These are phyloP conservation scores for Seladonia tumulorum DNA, from an alignment of 2,888 invertebrate species.

Conservation along the genomic window DNA sequence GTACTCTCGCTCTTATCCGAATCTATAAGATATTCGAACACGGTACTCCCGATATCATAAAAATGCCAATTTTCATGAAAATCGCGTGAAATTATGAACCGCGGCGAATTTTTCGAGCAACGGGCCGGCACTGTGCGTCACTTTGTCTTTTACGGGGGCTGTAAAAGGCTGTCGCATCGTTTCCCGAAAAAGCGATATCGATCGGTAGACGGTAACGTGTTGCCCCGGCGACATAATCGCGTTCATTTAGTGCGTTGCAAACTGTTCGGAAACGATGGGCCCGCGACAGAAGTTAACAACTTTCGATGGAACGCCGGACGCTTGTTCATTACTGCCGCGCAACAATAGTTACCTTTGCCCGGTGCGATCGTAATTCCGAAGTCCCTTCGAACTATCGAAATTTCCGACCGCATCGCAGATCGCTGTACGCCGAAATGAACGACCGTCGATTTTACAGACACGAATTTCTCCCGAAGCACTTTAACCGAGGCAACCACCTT, in stretches of 20 bases:
- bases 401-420: constrained; percentile 26
- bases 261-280: constrained; percentile 2
- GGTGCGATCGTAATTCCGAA: constrained; percentile 25
- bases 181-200: neutral
- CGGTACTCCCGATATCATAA: no score
- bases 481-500: constrained; percentile 18
- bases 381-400: constrained; percentile 50
- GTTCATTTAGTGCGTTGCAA: constrained; percentile 14
- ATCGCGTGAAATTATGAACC: neutral
- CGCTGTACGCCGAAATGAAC: neutral
- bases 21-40: neutral
- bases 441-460: constrained; percentile 47
- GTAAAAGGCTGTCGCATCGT: neutral
- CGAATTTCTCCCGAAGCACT: constrained; percentile 23
- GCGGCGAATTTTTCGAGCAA: neutral
- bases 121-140: neutral
- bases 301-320: constrained; percentile 41
- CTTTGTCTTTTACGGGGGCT: neutral
- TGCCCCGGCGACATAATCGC: neutral
- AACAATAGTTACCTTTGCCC: constrained; percentile 40
- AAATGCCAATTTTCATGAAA: neutral
- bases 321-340: constrained; percentile 44
- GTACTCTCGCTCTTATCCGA: neutral
- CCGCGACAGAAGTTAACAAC: constrained; percentile 45
- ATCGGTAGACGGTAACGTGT: neutral